A percentile compares a stretch with the other conserved stretches of the same genome.
Conservation (phyloP, 2,888 invertebrate genomes). For the Drosophila anomalata region DNA sequence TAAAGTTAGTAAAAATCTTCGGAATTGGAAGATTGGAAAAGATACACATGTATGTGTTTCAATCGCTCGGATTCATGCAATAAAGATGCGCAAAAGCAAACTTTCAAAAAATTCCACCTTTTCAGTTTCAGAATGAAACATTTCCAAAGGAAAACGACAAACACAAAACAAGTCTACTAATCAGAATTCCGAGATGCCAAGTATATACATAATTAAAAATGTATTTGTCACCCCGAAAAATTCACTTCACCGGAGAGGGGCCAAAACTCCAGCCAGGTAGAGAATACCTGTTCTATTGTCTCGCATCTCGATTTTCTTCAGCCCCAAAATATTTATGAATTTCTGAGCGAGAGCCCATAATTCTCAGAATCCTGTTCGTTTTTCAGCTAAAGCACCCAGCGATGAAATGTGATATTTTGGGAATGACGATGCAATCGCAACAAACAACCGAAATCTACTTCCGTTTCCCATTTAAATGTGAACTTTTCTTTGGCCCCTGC, state of each 20-base stretch:
- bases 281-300: slow-evolving; percentile 58
- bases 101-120: slow-evolving; percentile 50
- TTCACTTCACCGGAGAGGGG: slow-evolving; percentile 26
- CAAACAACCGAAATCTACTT: slow-evolving; percentile 37
- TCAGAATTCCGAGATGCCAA: slow-evolving; percentile 30
- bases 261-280: slow-evolving; percentile 20
- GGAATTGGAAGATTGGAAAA: too few relatives aligned
- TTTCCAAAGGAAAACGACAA: slow-evolving; percentile 35
- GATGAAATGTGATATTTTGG: slow-evolving; percentile 31
- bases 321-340: slow-evolving; percentile 6
- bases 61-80: slow-evolving; percentile 42
- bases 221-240: slow-evolving; percentile 56
- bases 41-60: too few relatives aligned
- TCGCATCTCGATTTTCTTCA: slow-evolving; percentile 14
- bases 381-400: slow-evolving; percentile 4
- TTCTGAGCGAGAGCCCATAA: slow-evolving; percentile 8
- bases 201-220: slow-evolving; percentile 65
- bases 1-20: too few relatives aligned
- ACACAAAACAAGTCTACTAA: slow-evolving; percentile 37
- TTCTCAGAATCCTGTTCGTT: slow-evolving; percentile 23
- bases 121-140: slow-evolving; percentile 37
- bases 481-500: slow-evolving; percentile 25
- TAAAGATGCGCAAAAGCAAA: slow-evolving; percentile 50
- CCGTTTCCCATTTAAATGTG: slow-evolving; percentile 38
- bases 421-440: slow-evolving; percentile 23